These are phyloP conservation scores for Glareola pratincola DNA, from an alignment of 2,113 vertebrate genomes.

Conservation along the genomic window DNA sequence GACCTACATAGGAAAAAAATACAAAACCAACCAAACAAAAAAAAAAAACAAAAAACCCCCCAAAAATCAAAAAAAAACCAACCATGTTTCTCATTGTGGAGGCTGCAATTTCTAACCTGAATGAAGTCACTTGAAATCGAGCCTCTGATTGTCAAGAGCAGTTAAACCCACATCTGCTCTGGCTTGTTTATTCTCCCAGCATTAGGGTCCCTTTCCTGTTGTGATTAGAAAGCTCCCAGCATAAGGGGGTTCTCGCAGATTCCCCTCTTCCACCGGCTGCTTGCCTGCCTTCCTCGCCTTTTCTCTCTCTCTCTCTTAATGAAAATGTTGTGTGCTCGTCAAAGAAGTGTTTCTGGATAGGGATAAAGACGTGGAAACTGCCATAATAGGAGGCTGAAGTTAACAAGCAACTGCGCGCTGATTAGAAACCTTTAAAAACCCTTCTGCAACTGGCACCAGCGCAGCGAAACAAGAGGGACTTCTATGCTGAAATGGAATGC, in stretches of 20 bases:
- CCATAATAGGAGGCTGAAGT: not conserved
- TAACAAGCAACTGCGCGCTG: not conserved
- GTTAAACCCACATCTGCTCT: not conserved
- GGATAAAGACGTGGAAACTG: constrained; percentile 7
- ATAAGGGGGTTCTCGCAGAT: not conserved
- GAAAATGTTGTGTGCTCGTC: constrained; percentile 6
- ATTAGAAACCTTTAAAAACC: not conserved
- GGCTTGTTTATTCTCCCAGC: not conserved
- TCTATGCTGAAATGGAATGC: constrained; percentile 41
- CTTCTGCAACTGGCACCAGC: not conserved
- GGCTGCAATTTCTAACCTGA: not conserved
- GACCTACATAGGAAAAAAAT: not conserved
- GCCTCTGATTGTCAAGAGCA: not conserved
- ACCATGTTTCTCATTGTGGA: not conserved
- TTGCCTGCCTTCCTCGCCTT: not conserved
- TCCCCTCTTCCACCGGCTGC: not conserved
- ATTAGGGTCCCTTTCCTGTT: not conserved
- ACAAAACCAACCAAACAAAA: fast-evolving
- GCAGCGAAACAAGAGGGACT: not conserved
- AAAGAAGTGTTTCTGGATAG: not conserved
- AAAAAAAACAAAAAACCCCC: too few relatives aligned
- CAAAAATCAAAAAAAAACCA: too few relatives aligned
- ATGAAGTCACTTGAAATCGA: not conserved
- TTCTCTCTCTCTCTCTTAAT: not conserved
- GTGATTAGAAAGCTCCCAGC: not conserved